These are phyloP conservation scores for Philaenus spumarius DNA, from an alignment of 1,140 invertebrate species.

Conservation along the genomic window DNA sequence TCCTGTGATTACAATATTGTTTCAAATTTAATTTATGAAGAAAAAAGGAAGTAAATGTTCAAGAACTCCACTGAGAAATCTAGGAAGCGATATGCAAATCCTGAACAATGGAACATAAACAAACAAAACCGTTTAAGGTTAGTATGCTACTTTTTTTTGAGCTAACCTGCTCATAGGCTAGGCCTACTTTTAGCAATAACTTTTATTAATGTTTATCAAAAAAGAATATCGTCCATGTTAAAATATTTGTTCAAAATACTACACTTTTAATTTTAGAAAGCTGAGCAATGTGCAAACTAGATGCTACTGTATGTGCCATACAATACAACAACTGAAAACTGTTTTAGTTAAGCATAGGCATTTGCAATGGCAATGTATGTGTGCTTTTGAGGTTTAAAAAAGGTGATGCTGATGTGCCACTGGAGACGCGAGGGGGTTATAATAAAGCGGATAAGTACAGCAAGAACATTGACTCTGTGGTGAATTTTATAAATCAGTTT, in stretches of 20 bases:
- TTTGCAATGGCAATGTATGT: too few relatives aligned
- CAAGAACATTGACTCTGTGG: conserved; percentile 5
- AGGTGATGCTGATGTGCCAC: background rate
- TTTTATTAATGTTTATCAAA: background rate
- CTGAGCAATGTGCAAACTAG: background rate
- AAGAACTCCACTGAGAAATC: background rate
- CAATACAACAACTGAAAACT: background rate
- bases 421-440: conserved; percentile 8
- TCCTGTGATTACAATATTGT: background rate
- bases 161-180: background rate
- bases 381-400: background rate
- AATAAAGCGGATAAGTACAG: background rate
- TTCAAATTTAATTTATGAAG: too few relatives aligned
- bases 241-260: background rate
- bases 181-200: background rate
- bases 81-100: too few relatives aligned
- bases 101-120: too few relatives aligned
- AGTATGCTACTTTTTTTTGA: background rate
- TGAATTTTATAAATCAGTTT: conserved; percentile 16
- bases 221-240: background rate
- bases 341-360: background rate
- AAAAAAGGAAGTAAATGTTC: conserved; percentile 2
- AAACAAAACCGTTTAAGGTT: background rate
- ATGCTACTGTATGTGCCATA: background rate
- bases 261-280: background rate